Conservation (phyloP, 2,113 vertebrate genomes). For the Lepus europaeus region DNA sequence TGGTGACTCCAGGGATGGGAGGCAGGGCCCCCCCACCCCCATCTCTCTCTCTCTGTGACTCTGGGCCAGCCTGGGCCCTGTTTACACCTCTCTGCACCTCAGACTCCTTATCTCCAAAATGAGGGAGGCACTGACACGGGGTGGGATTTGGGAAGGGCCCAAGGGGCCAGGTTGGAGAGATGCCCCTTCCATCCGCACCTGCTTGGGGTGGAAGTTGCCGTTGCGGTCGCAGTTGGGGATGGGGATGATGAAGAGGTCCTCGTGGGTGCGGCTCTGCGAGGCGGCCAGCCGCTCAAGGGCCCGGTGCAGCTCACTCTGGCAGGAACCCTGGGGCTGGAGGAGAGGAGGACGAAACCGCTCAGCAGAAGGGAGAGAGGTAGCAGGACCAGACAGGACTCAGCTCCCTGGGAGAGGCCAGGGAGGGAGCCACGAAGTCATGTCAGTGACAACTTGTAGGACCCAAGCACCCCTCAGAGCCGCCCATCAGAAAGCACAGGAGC, state of each 20-base stretch:
- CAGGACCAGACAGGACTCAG: neutral
- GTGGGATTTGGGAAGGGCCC: neutral
- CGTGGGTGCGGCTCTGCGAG: slow-evolving; percentile 93
- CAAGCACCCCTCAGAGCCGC: neutral
- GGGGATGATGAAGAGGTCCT: slow-evolving; percentile 94
- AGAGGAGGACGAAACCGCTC: neutral
- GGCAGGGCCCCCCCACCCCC: neutral
- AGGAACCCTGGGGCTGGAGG: slow-evolving; percentile 90
- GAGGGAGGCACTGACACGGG: neutral
- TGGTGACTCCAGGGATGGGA: neutral
- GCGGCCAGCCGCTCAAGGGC: slow-evolving; percentile 93
- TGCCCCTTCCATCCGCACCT: slow-evolving; percentile 86
- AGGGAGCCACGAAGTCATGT: neutral
- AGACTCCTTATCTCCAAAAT: neutral
- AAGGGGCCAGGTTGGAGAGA: too few relatives aligned
- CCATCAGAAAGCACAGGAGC: neutral
- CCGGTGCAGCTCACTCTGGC: slow-evolving; percentile 94
- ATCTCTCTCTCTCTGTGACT: neutral
- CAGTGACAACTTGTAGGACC: neutral
- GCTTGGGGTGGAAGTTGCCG: slow-evolving; percentile 95
- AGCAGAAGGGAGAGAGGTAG: neutral
- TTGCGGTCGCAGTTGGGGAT: slow-evolving; percentile 97
- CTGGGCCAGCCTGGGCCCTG: neutral
- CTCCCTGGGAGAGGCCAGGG: neutral
- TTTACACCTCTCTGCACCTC: neutral